Evolutionary conservation across 2,113 vertebrate genomes (phyloP), one percentile per base, ranked within the genome.

Genomic region (Cyprinodon tularosa): DNA sequence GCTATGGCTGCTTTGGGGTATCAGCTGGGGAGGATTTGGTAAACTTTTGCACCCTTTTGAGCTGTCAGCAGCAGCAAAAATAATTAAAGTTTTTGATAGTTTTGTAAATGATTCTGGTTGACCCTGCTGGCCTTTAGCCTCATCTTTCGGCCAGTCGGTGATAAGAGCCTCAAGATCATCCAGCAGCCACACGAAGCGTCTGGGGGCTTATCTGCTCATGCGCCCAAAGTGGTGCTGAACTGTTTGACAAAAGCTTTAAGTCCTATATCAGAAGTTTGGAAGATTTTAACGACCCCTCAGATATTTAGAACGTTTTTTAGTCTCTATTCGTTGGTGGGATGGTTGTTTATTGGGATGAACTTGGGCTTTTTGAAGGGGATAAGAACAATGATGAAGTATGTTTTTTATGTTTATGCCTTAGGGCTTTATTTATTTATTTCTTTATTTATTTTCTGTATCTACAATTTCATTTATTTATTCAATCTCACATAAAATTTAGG

Each of bases 31-130:
- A 81, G 84, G 91, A 92, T 91, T 94, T 93, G 81, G 59, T 96
- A 93, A 97, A 97, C 96, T 96, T 96, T 95, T 94, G 95, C 95
- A 90, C 95, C 96, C 50, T 93, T 90, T 95, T 89, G 88, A 95
- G 94, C 95, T 96, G 96, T 97, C 95, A 91, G 70, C 92, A 84
- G 60, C 91, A 90, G 89, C 88, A 90, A 94, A 96, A 97, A 96
- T 96, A 97, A 98, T 97, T 94, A 95, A 97, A 96, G 91, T 95
- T 96, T 94, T 90, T 95, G 96, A 96, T 97, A 95, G 95, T 92
- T 96, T 97, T 96, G 94, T 96, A 95, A 97, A 98, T 97, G 95
- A 96, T 97, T 97, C 92, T 44, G 80, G 88, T 88, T 98, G 96
- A 98, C 96, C 96, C 94, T 88, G 0, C 92, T 85, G 93, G 94